Evolutionary conservation across 2,113 vertebrate species (phyloP).

Genomic region (zebrafish (Danio rerio)): GRCz12tu NC_133189.1:45232001-45232500

Average conservation of each 20-base stretch:
- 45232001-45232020: too few relatives aligned
- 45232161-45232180: background rate
- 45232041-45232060: too few relatives aligned
- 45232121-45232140: background rate
- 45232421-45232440: conserved; percentile 47
- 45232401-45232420: conserved; percentile 32
- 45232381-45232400: conserved; percentile 14
- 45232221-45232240: background rate
- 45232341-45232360: conserved; percentile 45
- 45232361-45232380: conserved; percentile 31
- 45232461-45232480: conserved; percentile 38
- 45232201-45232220: background rate
- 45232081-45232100: background rate
- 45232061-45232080: too few relatives aligned
- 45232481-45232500: conserved; percentile 35
- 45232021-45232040: too few relatives aligned
- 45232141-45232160: background rate
- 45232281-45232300: conserved; percentile 35
- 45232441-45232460: conserved; percentile 50
- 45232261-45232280: conserved; percentile 16
- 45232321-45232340: conserved; percentile 23
- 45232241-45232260: background rate
- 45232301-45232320: conserved; percentile 10
- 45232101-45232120: background rate
- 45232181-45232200: background rate